Evolutionary conservation across 2,113 vertebrate species (phyloP).

Genomic region (Drymodes brunneopygia): DNA sequence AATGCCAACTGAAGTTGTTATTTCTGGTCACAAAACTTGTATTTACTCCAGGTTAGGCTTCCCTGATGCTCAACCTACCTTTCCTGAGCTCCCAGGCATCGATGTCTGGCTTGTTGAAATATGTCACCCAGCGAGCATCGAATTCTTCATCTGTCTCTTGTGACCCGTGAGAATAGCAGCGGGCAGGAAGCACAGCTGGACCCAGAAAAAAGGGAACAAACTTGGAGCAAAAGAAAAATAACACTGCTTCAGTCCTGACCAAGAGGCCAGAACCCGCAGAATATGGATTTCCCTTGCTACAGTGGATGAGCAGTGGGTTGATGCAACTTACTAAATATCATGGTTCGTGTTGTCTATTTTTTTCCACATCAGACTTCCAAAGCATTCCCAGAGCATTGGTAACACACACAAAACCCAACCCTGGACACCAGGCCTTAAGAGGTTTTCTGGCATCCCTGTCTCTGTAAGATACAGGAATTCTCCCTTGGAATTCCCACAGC

Average conservation of each 20-base stretch:
- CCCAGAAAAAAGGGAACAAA: neutral
- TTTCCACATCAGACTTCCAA: neutral
- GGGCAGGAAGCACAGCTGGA: slow-evolving; percentile 76
- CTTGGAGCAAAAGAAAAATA: neutral
- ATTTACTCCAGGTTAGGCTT: neutral
- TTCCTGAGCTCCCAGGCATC: slow-evolving; percentile 96
- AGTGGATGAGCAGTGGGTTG: neutral
- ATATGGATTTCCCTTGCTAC: accelerated
- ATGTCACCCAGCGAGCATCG: slow-evolving; percentile 95
- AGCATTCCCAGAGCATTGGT: neutral
- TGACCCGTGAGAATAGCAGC: slow-evolving; percentile 89
- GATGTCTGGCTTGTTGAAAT: slow-evolving; percentile 95
- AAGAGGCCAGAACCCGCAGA: neutral
- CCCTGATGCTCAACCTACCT: slow-evolving; percentile 70
- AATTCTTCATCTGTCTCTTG: slow-evolving; percentile 96
- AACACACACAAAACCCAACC: neutral
- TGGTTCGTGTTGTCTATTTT: neutral
- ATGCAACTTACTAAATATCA: accelerated
- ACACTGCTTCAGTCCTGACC: neutral
- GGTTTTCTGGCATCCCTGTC: neutral
- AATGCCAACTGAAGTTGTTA: neutral
- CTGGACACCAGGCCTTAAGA: no score
- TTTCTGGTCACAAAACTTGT: neutral
- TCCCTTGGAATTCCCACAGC: neutral
- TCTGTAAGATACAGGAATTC: neutral